Conservation (phyloP, 2,797 vertebrate genomes). For the Cygnus olor region DNA sequence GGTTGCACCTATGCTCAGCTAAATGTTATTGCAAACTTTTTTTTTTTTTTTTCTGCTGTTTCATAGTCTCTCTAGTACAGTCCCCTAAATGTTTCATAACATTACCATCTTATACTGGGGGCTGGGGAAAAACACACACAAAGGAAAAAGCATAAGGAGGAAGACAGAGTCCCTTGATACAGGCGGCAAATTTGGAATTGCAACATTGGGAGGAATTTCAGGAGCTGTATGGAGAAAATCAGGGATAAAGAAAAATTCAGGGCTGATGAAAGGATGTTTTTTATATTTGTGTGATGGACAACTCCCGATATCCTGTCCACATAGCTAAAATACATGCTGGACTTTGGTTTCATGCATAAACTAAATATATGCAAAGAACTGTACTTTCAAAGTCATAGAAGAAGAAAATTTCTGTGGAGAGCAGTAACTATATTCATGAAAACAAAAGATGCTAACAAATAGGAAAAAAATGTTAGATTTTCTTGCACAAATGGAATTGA, state of each 20-base stretch:
- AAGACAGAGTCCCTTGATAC: neutral
- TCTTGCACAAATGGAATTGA: neutral
- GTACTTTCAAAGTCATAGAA: neutral
- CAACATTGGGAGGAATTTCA: neutral
- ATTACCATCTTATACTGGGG: neutral
- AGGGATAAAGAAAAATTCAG: neutral
- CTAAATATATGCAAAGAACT: neutral
- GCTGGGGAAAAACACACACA: neutral
- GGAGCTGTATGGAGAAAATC: neutral
- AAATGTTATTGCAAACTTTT: neutral
- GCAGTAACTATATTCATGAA: neutral
- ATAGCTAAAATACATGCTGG: neutral
- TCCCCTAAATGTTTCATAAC: neutral
- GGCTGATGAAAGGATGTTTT: neutral
- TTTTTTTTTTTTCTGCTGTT: neutral
- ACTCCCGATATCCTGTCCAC: neutral
- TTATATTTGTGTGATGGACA: neutral
- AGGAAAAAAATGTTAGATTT: fast-evolving
- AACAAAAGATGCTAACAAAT: neutral
- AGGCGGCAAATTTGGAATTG: neutral
- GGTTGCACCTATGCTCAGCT: neutral
- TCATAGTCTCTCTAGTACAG: neutral
- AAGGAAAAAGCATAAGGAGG: neutral
- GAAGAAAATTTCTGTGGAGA: neutral
- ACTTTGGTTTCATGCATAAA: neutral